phyloP scores from a whole-genome alignment of 2,113 vertebrate species.

The Pyrgilauda ruficollis region DNA sequence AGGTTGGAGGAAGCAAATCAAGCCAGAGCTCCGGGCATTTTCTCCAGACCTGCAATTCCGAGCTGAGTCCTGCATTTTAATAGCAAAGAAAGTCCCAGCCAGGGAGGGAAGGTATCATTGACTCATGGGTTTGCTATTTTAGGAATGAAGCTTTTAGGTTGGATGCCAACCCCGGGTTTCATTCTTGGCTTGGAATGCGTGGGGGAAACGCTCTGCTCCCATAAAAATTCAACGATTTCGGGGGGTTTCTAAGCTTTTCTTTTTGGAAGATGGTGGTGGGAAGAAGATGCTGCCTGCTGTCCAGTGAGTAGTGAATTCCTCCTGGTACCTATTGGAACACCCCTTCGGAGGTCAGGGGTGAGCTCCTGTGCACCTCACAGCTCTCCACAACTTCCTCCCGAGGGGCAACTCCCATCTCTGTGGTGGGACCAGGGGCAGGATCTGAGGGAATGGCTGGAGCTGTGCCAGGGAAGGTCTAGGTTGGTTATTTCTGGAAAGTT shows the following conservation, averaged over 20 bases:
- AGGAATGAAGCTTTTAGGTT: conserved; percentile 15
- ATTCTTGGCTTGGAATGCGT: not conserved
- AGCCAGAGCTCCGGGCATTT: not conserved
- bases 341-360: rapidly evolving
- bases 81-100: conserved; percentile 44
- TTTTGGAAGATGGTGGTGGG: not conserved
- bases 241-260: not conserved
- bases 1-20: conserved; percentile 13
- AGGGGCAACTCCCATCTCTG: not conserved
- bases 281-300: not conserved
- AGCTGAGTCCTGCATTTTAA: conserved; percentile 25
- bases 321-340: not conserved
- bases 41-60: conserved; percentile 4
- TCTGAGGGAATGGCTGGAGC: rapidly evolving
- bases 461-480: not conserved
- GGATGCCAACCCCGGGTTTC: not conserved
- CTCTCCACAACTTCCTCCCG: rapidly evolving
- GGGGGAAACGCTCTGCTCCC: not conserved
- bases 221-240: rapidly evolving
- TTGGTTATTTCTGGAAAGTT: not conserved
- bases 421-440: not conserved
- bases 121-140: not conserved
- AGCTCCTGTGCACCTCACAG: rapidly evolving
- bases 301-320: not conserved
- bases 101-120: not conserved